phyloP scores from a whole-genome alignment of 1,140 invertebrate species.

The Nephila pilipes region DNA sequence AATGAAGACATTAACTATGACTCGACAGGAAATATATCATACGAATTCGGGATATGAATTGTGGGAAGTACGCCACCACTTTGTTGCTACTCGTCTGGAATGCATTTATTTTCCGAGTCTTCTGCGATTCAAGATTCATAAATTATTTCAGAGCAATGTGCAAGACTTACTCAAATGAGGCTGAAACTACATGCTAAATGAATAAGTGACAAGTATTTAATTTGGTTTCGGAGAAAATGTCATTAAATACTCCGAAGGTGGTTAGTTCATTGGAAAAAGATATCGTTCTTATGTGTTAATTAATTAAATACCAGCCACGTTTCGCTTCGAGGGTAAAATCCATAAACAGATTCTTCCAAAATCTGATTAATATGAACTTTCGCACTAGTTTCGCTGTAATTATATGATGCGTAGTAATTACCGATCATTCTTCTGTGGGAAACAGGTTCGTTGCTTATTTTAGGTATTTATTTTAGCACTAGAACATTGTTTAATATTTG shows the following conservation, averaged over 20 bases:
- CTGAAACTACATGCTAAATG: neutral
- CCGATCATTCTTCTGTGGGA: too few species aligned
- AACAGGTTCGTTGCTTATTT: too few species aligned
- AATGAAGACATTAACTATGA: conserved; percentile 48
- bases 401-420: neutral
- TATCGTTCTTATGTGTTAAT: neutral
- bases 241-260: neutral
- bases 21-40: conserved; percentile 49
- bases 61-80: conserved; percentile 39
- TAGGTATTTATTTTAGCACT: too few species aligned
- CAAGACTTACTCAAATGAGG: neutral
- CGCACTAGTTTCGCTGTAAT: neutral
- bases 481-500: too few species aligned
- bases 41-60: conserved; percentile 36
- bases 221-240: conserved; percentile 9
- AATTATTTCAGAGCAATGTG: conserved; percentile 30
- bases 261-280: neutral
- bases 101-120: neutral
- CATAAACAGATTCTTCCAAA: neutral
- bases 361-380: neutral
- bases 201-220: conserved; percentile 28
- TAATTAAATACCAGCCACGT: neutral
- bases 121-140: conserved; percentile 19
- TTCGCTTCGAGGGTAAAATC: neutral
- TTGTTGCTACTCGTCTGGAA: conserved; percentile 25